Percentiles rank a stretch among this genome's conserved stretches.
phyloP scores from a whole-genome alignment of 2,797 vertebrate genomes.

The Eidolon dupreanum region DNA sequence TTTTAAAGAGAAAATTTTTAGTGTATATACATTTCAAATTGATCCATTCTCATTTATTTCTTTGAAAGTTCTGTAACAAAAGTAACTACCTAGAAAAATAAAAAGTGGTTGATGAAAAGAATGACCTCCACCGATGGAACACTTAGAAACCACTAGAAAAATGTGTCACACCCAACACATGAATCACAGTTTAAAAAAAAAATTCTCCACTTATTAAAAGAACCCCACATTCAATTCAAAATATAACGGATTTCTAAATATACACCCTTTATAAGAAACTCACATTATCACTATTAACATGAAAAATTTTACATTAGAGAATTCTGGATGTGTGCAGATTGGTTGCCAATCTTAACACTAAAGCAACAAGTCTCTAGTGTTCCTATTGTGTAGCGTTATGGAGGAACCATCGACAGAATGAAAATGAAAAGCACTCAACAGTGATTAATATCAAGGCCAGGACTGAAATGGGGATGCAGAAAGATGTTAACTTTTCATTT shows the following conservation, averaged over 20 bases:
- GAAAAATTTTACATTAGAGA: background rate
- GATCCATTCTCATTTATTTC: background rate
- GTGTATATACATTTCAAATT: background rate
- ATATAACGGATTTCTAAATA: conserved; percentile 48
- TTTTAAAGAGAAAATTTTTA: conserved; percentile 52
- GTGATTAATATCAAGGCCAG: background rate
- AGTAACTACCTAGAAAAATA: background rate
- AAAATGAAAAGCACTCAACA: background rate
- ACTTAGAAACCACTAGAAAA: background rate
- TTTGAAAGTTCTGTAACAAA: conserved; percentile 47
- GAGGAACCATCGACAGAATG: background rate
- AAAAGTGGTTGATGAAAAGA: background rate
- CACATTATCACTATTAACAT: background rate
- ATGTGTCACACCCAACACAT: background rate
- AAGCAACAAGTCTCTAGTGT: background rate
- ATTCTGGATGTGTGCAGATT: background rate
- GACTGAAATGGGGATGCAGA: background rate
- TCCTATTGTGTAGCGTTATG: background rate
- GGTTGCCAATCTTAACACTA: background rate
- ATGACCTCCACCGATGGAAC: background rate
- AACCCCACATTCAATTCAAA: background rate
- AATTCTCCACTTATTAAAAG: background rate
- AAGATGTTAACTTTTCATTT: background rate
- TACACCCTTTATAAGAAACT: background rate
- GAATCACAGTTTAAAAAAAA: background rate